Percentiles rank a stretch among this genome's conserved stretches.
Conservation (phyloP, 92 coral and sea anemone species). For the Bergia puertoricense region DNA sequence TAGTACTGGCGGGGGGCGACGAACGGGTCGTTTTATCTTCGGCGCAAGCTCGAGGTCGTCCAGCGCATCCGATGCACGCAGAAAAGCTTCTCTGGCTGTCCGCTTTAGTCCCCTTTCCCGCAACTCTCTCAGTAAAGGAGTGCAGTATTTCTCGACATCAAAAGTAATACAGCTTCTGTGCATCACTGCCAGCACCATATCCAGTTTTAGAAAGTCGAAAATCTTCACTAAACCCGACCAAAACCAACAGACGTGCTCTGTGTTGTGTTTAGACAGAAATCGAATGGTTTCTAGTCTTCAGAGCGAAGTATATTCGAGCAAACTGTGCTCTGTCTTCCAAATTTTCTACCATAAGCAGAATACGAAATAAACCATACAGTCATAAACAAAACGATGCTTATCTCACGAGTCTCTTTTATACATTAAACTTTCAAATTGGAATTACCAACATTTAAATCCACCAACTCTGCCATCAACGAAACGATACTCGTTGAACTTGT, state of each 20-base stretch:
- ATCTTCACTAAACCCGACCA: constrained; percentile 1
- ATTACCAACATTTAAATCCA: not conserved
- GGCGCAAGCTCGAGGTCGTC: constrained; percentile 84
- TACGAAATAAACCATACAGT: not conserved
- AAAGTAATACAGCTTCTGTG: constrained; percentile 67
- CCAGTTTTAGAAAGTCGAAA: constrained; percentile 39
- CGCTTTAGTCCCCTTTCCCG: constrained; percentile 77
- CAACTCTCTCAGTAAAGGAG: constrained; percentile 79
- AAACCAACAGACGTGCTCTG: not conserved
- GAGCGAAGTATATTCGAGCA: not conserved
- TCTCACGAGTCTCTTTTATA: not conserved
- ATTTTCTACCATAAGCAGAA: not conserved
- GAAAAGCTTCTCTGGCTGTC: constrained; percentile 74
- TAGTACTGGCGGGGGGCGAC: constrained; percentile 86
- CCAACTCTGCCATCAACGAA: not conserved
- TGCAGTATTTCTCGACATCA: constrained; percentile 77
- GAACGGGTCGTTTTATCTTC: constrained; percentile 69
- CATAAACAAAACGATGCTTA: not conserved
- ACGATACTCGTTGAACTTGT: constrained; percentile 27
- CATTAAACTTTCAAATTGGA: constrained; percentile 1
- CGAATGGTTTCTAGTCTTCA: not conserved
- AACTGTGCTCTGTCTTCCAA: not conserved
- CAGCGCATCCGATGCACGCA: constrained; percentile 73
- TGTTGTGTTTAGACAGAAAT: not conserved
- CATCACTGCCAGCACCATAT: constrained; percentile 77